Percentiles rank a stretch among this genome's conserved stretches.
phyloP scores from a whole-genome alignment of 2,797 vertebrate genomes.

The Cichlasoma orientale region DNA sequence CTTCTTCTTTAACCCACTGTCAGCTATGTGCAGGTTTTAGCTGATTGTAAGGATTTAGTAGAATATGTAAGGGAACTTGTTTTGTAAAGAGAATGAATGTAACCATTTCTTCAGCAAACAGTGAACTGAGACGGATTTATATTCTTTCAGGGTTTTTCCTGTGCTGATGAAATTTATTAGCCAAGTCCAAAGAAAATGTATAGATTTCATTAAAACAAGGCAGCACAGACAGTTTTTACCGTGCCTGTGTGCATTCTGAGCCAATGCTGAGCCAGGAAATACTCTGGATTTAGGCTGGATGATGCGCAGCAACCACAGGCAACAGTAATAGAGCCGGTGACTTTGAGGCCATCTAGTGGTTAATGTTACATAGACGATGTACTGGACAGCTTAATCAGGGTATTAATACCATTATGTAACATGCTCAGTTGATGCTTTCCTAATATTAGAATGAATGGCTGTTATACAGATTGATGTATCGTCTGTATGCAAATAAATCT shows the following conservation, averaged over 20 bases:
- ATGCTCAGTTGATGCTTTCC: slow-evolving; percentile 9
- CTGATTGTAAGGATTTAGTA: not conserved
- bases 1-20: not conserved
- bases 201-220: rapidly evolving
- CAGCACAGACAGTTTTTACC: not conserved
- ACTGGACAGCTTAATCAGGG: not conserved
- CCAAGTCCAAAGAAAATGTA: not conserved
- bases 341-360: slow-evolving; percentile 63
- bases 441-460: not conserved
- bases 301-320: not conserved
- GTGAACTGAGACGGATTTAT: not conserved
- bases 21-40: not conserved
- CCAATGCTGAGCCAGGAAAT: not conserved
- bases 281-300: not conserved
- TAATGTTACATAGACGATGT: not conserved
- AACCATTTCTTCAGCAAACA: not conserved
- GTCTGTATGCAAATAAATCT: too few relatives aligned
- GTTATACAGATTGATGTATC: not conserved
- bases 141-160: not conserved
- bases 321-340: slow-evolving; percentile 15
- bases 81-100: not conserved
- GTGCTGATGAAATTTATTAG: not conserved
- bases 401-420: slow-evolving; percentile 45
- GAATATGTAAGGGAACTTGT: not conserved
- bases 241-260: not conserved